Evolutionary conservation across 2,113 vertebrate genomes (phyloP), one percentile per base, ranked within the genome.

Genomic region (Heloderma charlesbogerti): DNA sequence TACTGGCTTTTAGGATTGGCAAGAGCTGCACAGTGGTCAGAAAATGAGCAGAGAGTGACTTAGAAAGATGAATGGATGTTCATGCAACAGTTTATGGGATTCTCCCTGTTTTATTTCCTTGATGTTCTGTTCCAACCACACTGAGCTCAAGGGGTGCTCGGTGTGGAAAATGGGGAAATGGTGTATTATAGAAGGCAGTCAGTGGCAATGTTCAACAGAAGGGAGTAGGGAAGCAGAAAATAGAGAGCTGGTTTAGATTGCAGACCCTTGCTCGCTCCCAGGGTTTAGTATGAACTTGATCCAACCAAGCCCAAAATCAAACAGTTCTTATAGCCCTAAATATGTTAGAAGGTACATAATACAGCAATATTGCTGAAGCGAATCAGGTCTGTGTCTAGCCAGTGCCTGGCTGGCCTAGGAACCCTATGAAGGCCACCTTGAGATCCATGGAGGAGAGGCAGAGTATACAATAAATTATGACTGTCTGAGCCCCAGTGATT

Each of bases 71-170:
- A 34, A 71, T 54, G 27, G 45, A 37, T n/a, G 9, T 43, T 69
- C 12, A 37, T 57, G 18, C 40, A 20, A 34, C 20, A 34, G 60
- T 37, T 22, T 22, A 84, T 66, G 72, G 9, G 2, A 37, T 78
- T 45, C 20, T 48, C 40, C 13, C 3, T 13, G 40, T 80, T 74
- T 80, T 25, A 25, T n/a, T 79, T 88, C 60, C 22, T 40, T 29
- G 27, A 43, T 71, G 18, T 40, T 48, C 88, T 67, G 37, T 34
- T 84, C 29, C 27, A 45, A 9, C 29, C 37, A 40, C 2, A 27
- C 2, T 77, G 31, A 48, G 71, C 22, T 54, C 83, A 71, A 83
- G 88, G 90, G 79, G 93, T 95, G 91, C 1, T 1, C 60, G 3
- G 60, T 20, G 60, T 22, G 20, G 60, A 63, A 63, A 63, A 63